phyloP scores from a whole-genome alignment of 2,113 vertebrate genomes.

The Forbesichthys papilliferus region DNA sequence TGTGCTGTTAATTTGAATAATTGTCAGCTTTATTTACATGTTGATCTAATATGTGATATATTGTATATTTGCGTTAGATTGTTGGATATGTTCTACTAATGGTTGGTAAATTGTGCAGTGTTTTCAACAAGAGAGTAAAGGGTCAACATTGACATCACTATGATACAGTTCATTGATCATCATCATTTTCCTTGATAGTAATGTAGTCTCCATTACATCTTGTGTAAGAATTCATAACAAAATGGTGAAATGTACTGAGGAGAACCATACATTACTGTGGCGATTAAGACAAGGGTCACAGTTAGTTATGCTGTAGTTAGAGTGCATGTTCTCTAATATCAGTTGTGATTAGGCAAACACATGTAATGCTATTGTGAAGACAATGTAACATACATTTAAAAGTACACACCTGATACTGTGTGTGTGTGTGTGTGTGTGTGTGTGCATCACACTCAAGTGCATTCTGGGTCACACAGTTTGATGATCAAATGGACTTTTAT shows the following conservation, averaged over 20 bases:
- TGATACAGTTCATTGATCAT: too few species aligned
- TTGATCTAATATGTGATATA: background rate
- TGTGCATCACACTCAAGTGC: slow-evolving; percentile 34
- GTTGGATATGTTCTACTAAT: background rate
- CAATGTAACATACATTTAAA: too few species aligned
- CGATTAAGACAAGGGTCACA: too few species aligned
- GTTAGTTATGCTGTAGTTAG: too few species aligned
- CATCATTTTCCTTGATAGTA: too few species aligned
- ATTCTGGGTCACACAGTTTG: slow-evolving; percentile 55
- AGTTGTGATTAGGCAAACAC: too few species aligned
- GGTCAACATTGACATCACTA: background rate
- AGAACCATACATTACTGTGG: too few species aligned
- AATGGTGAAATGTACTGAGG: too few species aligned
- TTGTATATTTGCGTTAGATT: slow-evolving; percentile 4
- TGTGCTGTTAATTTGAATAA: background rate
- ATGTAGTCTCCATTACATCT: too few species aligned
- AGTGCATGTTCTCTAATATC: too few species aligned
- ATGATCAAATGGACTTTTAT: slow-evolving; percentile 71
- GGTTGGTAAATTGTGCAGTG: background rate
- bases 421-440: slow-evolving; percentile 24
- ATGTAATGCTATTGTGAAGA: background rate
- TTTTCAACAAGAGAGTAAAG: slow-evolving; percentile 13
- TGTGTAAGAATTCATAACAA: too few species aligned
- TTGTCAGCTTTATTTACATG: background rate
- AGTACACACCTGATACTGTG: slow-evolving; percentile 19